These are phyloP conservation scores for Enteromius treurensis DNA, from an alignment of 2,797 vertebrate genomes.

Conservation along the genomic window DNA sequence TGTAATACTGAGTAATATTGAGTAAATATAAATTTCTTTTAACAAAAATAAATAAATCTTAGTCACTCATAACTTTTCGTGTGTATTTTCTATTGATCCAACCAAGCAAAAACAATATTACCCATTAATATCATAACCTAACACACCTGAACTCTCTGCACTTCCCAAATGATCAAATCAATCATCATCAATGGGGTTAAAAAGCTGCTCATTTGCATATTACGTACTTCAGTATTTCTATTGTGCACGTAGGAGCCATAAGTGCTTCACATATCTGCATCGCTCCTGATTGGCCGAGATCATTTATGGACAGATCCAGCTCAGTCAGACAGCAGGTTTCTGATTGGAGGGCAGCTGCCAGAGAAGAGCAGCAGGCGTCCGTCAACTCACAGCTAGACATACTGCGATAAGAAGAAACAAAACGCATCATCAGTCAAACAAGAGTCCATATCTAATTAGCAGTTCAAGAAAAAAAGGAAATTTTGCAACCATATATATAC, in stretches of 20 bases:
- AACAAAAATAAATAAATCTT: neutral
- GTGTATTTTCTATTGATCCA: neutral
- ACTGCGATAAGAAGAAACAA: slow-evolving; percentile 63
- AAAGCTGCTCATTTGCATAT: neutral
- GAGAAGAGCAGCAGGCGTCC: slow-evolving; percentile 67
- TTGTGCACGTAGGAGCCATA: slow-evolving; percentile 67
- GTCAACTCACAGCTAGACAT: slow-evolving; percentile 74
- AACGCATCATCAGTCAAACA: neutral
- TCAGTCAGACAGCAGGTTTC: slow-evolving; percentile 74
- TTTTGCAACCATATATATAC: neutral
- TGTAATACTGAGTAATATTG: too few relatives aligned
- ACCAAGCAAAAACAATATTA: neutral
- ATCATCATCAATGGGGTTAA: neutral
- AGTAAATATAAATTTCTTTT: neutral
- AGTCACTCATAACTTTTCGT: neutral
- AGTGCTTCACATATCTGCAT: slow-evolving; percentile 79
- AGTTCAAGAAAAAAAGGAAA: too few relatives aligned
- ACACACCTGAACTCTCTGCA: neutral
- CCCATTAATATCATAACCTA: neutral
- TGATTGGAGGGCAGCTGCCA: slow-evolving; percentile 72
- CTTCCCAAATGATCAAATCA: neutral
- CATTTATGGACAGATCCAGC: slow-evolving; percentile 84
- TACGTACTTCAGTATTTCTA: slow-evolving; percentile 76
- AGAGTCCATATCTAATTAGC: neutral
- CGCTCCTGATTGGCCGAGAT: slow-evolving; percentile 76